phyloP scores from a whole-genome alignment of 2,797 vertebrate genomes.

The Microcaecilia unicolor region DNA sequence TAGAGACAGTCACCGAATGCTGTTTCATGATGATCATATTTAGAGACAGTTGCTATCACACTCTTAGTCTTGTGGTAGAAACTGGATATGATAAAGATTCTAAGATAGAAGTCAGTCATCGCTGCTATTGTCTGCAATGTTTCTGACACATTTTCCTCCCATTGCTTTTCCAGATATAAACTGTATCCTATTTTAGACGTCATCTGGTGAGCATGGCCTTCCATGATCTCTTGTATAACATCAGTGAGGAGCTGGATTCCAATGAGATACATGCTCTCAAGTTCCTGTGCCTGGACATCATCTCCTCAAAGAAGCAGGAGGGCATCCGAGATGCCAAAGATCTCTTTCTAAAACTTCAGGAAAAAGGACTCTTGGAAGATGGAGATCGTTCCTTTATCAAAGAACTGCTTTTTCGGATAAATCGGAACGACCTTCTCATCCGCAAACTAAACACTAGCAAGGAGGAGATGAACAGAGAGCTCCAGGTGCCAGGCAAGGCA shows the following conservation, averaged over 20 bases:
- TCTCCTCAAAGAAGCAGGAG: constrained; percentile 30
- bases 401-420: constrained; percentile 44
- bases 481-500: constrained; percentile 10
- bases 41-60: too few species aligned
- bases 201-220: constrained; percentile 10
- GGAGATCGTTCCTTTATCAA: constrained; percentile 30
- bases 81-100: too few species aligned
- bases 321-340: constrained; percentile 20
- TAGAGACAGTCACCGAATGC: too few species aligned
- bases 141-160: neutral
- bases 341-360: constrained; percentile 31
- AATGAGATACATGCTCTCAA: constrained; percentile 35
- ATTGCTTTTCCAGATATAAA: constrained; percentile 4
- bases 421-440: constrained; percentile 30
- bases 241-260: constrained; percentile 31
- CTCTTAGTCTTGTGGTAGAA: too few species aligned
- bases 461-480: constrained; percentile 20
- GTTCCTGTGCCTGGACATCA: constrained; percentile 42
- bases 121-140: too few species aligned
- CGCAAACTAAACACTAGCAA: constrained; percentile 5
- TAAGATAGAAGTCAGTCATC: too few species aligned
- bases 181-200: neutral
- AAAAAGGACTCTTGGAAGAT: constrained; percentile 18
- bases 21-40: too few species aligned
- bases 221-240: neutral